Conservation (phyloP, 2,888 invertebrate genomes). For the Tuberolachnus salignus region DNA sequence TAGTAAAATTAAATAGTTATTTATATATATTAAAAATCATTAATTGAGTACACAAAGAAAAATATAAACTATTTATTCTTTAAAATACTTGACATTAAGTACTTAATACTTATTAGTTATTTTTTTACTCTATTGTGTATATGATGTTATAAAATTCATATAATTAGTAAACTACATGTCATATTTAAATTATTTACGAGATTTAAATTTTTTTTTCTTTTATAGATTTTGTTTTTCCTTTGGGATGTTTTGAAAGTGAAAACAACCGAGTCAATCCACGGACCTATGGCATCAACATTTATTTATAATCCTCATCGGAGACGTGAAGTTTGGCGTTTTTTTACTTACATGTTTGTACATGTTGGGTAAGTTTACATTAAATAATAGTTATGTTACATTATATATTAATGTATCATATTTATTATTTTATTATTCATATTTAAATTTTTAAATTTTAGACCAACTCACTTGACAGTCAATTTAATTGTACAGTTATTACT, state of each 20-base stretch:
- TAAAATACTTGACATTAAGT: too few relatives aligned
- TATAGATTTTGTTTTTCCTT: slow-evolving; percentile 52
- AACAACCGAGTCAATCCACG: slow-evolving; percentile 61
- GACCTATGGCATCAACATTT: slow-evolving; percentile 80
- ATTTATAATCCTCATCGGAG: slow-evolving; percentile 88
- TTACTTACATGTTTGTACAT: slow-evolving; percentile 96
- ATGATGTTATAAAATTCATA: too few relatives aligned
- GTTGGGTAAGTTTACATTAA: slow-evolving; percentile 73
- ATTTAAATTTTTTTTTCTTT: slow-evolving; percentile 1
- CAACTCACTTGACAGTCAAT: slow-evolving; percentile 88
- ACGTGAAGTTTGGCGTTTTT: slow-evolving; percentile 88
- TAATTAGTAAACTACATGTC: too few relatives aligned
- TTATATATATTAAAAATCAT: neutral
- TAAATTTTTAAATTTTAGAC: slow-evolving; percentile 64
- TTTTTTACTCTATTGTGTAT: too few relatives aligned
- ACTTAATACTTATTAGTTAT: too few relatives aligned
- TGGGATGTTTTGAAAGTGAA: slow-evolving; percentile 57
- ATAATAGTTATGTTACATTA: slow-evolving; percentile 9
- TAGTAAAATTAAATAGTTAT: neutral
- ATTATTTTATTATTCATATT: too few relatives aligned
- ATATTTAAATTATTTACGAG: neutral
- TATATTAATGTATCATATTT: too few relatives aligned
- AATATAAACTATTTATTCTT: too few relatives aligned
- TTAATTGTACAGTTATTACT: slow-evolving; percentile 88
- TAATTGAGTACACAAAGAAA: neutral